Conservation (phyloP, 2,113 vertebrate genomes). For the Galbula dea region DNA sequence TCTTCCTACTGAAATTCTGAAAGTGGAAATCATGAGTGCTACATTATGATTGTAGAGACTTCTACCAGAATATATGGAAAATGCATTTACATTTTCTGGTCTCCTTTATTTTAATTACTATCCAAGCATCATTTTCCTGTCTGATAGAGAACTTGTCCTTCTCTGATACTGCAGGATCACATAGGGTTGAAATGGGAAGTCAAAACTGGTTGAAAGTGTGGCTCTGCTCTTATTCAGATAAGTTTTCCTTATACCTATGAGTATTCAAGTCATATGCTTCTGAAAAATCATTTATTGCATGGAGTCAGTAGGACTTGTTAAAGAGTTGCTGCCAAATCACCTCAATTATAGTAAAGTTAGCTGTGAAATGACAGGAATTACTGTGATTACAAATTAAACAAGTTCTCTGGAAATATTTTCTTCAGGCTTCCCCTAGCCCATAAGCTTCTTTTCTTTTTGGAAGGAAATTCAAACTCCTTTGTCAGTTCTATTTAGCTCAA, state of each 20-base stretch:
- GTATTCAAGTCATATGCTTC: not conserved
- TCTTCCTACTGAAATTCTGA: not conserved
- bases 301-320: not conserved
- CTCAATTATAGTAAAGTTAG: not conserved
- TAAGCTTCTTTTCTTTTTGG: too few species aligned
- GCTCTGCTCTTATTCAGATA: not conserved
- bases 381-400: not conserved
- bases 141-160: not conserved
- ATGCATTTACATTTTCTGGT: not conserved
- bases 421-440: not conserved
- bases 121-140: not conserved
- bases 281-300: not conserved
- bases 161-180: not conserved
- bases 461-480: too few species aligned
- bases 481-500: not conserved
- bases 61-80: not conserved
- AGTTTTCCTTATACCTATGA: not conserved
- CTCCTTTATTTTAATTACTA: not conserved
- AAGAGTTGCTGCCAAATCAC: not conserved
- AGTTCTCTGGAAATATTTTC: not conserved
- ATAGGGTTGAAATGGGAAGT: not conserved
- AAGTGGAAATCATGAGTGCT: not conserved
- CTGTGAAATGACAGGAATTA: not conserved
- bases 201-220: not conserved
- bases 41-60: not conserved